Evolutionary conservation across 2,797 vertebrate species (phyloP).

Genomic region (Tauraco hartlaubi): DNA sequence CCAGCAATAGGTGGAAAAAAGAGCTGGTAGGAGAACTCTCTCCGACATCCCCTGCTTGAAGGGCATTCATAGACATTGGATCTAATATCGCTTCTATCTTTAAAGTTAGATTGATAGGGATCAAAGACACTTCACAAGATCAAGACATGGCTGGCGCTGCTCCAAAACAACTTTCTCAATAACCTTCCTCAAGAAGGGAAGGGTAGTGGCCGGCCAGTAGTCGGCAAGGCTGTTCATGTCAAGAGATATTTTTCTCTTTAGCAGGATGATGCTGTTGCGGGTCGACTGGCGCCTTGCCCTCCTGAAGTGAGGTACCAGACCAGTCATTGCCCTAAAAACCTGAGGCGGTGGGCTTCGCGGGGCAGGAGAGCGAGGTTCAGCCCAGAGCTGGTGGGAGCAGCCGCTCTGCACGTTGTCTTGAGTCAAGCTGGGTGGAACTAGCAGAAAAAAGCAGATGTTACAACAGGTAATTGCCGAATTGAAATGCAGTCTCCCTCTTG

Average conservation of each 20-base stretch:
- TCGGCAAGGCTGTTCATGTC: background rate
- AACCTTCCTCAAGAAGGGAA: constrained; percentile 35
- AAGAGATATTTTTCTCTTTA: constrained; percentile 22
- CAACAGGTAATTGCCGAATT: background rate
- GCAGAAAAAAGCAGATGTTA: background rate
- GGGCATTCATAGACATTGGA: background rate
- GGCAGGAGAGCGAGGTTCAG: background rate
- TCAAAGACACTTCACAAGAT: constrained; percentile 27
- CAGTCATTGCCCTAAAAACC: background rate
- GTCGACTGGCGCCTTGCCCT: background rate
- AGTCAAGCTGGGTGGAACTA: background rate
- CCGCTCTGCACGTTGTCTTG: fast-evolving
- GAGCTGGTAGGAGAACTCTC: background rate
- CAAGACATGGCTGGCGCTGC: constrained; percentile 3
- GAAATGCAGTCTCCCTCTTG: background rate
- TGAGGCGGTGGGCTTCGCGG: background rate
- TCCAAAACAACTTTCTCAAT: constrained; percentile 54
- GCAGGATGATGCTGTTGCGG: background rate
- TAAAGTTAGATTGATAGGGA: constrained; percentile 26
- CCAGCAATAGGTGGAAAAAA: background rate
- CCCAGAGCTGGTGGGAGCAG: background rate
- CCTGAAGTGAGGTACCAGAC: background rate
- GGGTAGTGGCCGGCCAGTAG: background rate
- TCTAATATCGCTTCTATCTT: background rate
- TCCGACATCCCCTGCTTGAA: background rate